Base-by-base conservation (phyloP, 2,888 invertebrate species). In the Parnassius orleans region DNA sequence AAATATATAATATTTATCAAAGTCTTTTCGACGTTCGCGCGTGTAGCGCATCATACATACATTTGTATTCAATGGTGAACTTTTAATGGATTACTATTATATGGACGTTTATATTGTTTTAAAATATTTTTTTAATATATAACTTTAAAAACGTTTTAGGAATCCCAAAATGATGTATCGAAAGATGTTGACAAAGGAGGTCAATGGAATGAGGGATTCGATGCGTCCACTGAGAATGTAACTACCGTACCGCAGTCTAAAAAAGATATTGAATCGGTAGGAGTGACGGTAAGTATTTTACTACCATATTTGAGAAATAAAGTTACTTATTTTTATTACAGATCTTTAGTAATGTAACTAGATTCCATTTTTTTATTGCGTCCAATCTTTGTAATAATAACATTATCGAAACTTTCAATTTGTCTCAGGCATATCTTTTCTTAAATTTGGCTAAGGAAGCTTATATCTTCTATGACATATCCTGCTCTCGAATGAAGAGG, bases 221-320 rank as follows among this genome's bases (percentile, higher is more conserved):
- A 67, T 19, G 53, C 64, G 11, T 59, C 42, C n/a, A 66, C 66
- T 9, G 70, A 69, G 65, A 52, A 47, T 19, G 43, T 5, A 41
- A 68, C 73, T 41, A 48, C n/a, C 7, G 33, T 10, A 44, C 68
- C 72, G 42, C 64, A 72, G 11, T 79, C 79, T 1, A 78, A 81
- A 68, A 67, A 48, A 15, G 61, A 55, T 12, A 9, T 55, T 11
- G 55, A 55, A 44, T 24, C 50, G 9, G 43, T 12, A 11, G 56
- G 56, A 51, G 43, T 51, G 3, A 9, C 19, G 46, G 60, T 61
- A 52, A 61, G 60, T 61, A 52, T n/a, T 47, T 15, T 33, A 33
- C 33, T 33, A 33, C 33, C 33, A 33, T 33, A 33, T 7, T 3
- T 5, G 33, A 33, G 5, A 7, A 33, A 33, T 33, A 33, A 33